Conservation (phyloP, 2,113 vertebrate genomes). For the Neopipo cinnamomea region DNA sequence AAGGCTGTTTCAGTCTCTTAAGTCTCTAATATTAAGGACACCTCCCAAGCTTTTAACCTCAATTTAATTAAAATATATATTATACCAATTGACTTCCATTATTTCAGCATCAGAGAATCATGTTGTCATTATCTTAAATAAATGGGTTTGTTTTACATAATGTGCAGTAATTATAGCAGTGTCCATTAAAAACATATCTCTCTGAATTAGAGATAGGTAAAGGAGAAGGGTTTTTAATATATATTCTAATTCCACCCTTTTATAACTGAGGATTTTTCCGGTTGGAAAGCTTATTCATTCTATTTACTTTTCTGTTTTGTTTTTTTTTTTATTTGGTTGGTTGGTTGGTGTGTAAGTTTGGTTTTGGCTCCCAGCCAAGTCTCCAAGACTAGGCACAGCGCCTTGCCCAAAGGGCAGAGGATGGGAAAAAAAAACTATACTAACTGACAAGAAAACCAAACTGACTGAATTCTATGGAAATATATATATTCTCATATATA, state of each 20-base stretch:
- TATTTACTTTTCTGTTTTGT: no score
- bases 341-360: no score
- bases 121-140: constrained; percentile 36
- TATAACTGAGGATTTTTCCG: not conserved
- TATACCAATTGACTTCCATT: constrained; percentile 1
- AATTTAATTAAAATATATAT: constrained; percentile 46
- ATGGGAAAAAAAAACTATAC: no score
- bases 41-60: constrained; percentile 48
- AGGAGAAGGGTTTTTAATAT: not conserved
- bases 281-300: not conserved
- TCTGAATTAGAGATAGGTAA: not conserved
- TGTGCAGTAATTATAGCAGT: not conserved
- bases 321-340: not conserved
- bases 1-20: constrained; percentile 1
- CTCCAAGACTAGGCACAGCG: no score
- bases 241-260: not conserved
- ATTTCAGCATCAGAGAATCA: constrained; percentile 24
- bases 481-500: no score
- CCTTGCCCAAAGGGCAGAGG: no score
- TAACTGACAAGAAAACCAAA: no score
- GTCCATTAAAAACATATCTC: not conserved
- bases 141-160: constrained; percentile 51
- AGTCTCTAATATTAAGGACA: constrained; percentile 30
- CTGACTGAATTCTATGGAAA: no score
- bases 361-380: no score